Conservation (phyloP, 2,113 vertebrate species). For the Hystrix cristata region DNA sequence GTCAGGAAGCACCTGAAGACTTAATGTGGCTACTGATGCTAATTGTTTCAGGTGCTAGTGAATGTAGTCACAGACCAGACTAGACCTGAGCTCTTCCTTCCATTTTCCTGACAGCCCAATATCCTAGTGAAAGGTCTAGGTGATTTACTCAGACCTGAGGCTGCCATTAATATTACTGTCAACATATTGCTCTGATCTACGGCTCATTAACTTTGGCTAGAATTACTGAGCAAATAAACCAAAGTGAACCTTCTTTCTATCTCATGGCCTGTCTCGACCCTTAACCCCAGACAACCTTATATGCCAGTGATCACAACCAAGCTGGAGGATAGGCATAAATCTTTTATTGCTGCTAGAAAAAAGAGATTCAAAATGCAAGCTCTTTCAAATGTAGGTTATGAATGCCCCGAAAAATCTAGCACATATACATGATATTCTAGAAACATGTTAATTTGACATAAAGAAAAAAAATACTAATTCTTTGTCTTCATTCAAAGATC, state of each 20-base stretch:
- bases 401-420: neutral
- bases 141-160: constrained; percentile 58
- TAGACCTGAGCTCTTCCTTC: neutral
- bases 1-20: neutral
- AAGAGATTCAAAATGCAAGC: neutral
- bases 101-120: constrained; percentile 25
- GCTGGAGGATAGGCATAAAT: neutral
- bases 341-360: constrained; percentile 16
- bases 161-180: constrained; percentile 54
- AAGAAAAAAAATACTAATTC: neutral
- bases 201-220: constrained; percentile 53
- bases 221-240: constrained; percentile 55
- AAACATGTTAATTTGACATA: neutral
- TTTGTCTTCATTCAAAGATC: constrained; percentile 30
- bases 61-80: neutral
- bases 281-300: constrained; percentile 21
- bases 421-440: neutral
- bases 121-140: constrained; percentile 21
- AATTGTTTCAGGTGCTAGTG: neutral
- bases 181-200: constrained; percentile 45
- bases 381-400: neutral
- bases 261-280: neutral
- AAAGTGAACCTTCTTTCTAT: constrained; percentile 58
- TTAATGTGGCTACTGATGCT: neutral
- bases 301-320: neutral